Conservation (phyloP, 2,888 invertebrate genomes). For the Ashinkailepas kermadecensis region DNA sequence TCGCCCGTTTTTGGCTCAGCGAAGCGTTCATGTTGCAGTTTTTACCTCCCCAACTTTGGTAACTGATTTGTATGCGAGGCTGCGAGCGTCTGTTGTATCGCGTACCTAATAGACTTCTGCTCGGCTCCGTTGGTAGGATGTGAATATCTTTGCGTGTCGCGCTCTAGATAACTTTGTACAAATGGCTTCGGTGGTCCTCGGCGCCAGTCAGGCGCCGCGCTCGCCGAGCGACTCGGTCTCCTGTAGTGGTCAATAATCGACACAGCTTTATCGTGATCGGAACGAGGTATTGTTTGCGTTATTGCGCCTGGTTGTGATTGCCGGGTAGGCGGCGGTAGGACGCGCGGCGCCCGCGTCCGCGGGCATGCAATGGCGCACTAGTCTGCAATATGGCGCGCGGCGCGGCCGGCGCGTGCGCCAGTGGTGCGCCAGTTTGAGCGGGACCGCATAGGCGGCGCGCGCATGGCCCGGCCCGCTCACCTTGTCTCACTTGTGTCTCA, state of each 20-base stretch:
- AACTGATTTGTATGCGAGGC: constrained; percentile 7
- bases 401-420: not conserved
- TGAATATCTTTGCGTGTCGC: not conserved
- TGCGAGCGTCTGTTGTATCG: not conserved
- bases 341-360: no score
- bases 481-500: not conserved
- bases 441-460: not conserved
- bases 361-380: not conserved
- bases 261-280: not conserved
- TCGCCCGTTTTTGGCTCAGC: no score
- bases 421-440: no score
- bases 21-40: not conserved
- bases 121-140: not conserved
- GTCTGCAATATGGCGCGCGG: not conserved
- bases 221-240: not conserved
- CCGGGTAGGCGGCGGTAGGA: not conserved
- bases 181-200: not conserved
- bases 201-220: no score
- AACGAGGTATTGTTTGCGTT: not conserved
- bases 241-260: not conserved
- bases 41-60: constrained; percentile 13
- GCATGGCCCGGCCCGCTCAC: not conserved
- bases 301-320: not conserved
- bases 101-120: not conserved
- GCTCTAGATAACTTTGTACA: not conserved